Percentiles rank a stretch among this genome's conserved stretches.
These are phyloP conservation scores for Spinus olivaceus DNA, from an alignment of 2,797 vertebrate species.

Conservation along the genomic window DNA sequence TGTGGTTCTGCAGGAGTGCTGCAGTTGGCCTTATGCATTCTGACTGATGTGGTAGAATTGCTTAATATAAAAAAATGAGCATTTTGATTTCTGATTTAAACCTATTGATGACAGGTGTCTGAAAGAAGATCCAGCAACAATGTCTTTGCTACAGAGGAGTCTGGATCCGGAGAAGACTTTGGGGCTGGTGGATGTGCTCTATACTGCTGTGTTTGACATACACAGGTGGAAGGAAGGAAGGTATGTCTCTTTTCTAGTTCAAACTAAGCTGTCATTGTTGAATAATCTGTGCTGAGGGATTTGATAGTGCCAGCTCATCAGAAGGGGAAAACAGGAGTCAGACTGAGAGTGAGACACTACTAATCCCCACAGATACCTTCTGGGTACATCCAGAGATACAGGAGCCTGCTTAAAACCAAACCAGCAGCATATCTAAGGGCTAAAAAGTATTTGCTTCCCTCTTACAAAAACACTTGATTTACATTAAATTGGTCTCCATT, in stretches of 20 bases:
- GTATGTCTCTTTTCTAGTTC: slow-evolving; percentile 61
- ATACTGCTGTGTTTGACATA: slow-evolving; percentile 92
- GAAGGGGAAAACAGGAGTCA: neutral
- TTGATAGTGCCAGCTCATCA: neutral
- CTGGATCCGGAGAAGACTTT: slow-evolving; percentile 97
- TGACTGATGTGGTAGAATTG: neutral
- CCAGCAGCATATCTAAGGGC: neutral
- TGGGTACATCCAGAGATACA: neutral
- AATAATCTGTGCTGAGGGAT: neutral
- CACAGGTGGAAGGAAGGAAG: slow-evolving; percentile 93
- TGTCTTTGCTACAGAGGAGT: slow-evolving; percentile 96
- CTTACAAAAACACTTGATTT: neutral
- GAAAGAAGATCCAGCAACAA: slow-evolving; percentile 98
- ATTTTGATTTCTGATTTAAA: neutral
- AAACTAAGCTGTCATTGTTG: neutral
- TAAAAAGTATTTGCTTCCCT: neutral
- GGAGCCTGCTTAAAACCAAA: neutral
- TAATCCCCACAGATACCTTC: neutral
- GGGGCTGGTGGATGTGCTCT: slow-evolving; percentile 94
- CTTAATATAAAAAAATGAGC: neutral
- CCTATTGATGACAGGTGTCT: slow-evolving; percentile 84
- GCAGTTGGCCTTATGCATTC: neutral
- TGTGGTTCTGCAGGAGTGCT: neutral
- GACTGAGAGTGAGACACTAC: neutral
- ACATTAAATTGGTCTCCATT: neutral